These are phyloP conservation scores for Pseudolaguvia tuberculata DNA, from an alignment of 2,113 vertebrate species.

Conservation along the genomic window DNA sequence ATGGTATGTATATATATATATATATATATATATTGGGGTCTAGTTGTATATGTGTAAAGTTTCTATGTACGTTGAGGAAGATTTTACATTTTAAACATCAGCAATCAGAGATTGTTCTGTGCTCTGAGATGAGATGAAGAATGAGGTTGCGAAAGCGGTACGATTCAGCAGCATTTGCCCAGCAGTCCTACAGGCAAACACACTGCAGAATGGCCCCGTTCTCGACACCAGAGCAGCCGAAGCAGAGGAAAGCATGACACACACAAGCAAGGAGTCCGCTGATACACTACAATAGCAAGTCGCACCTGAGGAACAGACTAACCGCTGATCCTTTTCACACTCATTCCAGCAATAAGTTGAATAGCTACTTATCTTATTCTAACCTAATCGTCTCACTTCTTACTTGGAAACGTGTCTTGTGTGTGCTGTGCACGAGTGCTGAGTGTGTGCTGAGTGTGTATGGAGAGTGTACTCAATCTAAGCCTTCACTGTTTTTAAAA, in stretches of 20 bases:
- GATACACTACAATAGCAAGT: constrained; percentile 14
- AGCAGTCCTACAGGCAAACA: constrained; percentile 53
- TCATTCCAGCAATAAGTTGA: neutral
- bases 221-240: constrained; percentile 51
- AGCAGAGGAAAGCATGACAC: neutral
- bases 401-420: too few relatives aligned
- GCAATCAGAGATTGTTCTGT: neutral
- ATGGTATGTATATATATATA: too few relatives aligned
- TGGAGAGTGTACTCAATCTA: too few relatives aligned
- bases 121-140: constrained; percentile 32
- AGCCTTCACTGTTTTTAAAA: too few relatives aligned
- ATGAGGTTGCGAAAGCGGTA: constrained; percentile 54
- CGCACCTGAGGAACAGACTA: too few relatives aligned
- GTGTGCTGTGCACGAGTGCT: too few relatives aligned
- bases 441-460: too few relatives aligned
- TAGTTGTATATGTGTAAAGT: too few relatives aligned
- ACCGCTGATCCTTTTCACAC: too few relatives aligned
- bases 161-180: constrained; percentile 60
- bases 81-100: too few relatives aligned
- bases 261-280: constrained; percentile 15
- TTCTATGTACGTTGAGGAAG: too few relatives aligned
- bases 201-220: constrained; percentile 55
- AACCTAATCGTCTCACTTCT: constrained; percentile 12
- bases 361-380: neutral
- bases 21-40: too few relatives aligned